phyloP scores from a whole-genome alignment of 2,797 vertebrate species.

The Amazonetta brasiliensis region DNA sequence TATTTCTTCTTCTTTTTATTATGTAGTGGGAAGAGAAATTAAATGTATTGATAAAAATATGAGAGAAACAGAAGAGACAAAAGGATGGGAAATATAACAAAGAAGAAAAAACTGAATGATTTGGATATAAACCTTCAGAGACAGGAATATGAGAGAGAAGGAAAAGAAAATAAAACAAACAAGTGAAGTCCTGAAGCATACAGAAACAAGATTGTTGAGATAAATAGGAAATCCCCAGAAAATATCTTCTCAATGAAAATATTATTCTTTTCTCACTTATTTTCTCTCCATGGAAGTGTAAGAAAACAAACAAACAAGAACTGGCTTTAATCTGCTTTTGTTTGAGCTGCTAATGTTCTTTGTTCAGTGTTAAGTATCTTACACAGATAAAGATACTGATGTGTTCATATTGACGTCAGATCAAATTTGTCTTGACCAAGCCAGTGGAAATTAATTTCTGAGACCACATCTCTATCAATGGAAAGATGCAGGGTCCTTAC shows the following conservation, averaged over 20 bases:
- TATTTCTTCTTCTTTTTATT: background rate
- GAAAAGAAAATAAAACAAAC: background rate
- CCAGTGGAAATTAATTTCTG: background rate
- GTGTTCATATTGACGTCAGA: background rate
- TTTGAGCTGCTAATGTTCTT: background rate
- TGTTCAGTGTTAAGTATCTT: background rate
- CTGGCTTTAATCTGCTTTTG: background rate
- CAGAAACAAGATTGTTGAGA: background rate
- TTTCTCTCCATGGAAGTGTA: rapidly evolving
- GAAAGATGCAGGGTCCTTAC: background rate
- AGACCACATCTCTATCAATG: background rate
- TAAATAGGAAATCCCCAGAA: background rate
- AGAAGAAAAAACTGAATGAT: background rate
- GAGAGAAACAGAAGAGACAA: background rate
- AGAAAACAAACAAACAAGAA: background rate
- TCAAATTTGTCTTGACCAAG: background rate
- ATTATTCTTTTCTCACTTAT: background rate
- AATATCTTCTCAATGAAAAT: background rate
- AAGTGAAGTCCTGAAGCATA: background rate
- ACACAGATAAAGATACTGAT: background rate
- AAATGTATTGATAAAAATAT: background rate
- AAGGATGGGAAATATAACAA: background rate
- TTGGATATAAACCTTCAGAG: background rate
- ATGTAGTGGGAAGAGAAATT: rapidly evolving
- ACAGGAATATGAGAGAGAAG: background rate